Evolutionary conservation across 2,113 vertebrate genomes (phyloP).

Genomic region (Mungos mungo): DNA sequence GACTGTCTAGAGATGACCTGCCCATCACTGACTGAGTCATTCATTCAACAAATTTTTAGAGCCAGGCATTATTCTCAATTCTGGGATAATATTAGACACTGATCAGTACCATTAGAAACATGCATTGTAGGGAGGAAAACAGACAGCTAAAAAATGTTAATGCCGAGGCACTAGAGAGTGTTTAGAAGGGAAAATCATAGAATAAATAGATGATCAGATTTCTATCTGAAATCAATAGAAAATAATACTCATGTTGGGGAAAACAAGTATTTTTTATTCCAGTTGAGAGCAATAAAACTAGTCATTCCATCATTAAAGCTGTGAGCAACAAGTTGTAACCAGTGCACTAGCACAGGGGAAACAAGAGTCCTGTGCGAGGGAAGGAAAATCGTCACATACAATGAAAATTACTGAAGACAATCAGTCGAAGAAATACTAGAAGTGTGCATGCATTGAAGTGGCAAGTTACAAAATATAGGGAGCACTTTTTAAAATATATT

Average conservation of each 20-base stretch:
- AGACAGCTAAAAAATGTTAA: not conserved
- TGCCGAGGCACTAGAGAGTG: not conserved
- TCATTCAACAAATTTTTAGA: not conserved
- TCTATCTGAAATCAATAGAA: constrained; percentile 3
- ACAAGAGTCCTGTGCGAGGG: not conserved
- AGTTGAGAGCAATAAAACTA: not conserved
- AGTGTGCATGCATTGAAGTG: not conserved
- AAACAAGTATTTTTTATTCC: not conserved
- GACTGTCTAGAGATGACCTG: not conserved
- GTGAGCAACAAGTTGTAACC: not conserved
- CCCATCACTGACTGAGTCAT: not conserved
- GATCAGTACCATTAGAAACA: not conserved
- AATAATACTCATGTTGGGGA: not conserved
- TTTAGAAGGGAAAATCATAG: not conserved
- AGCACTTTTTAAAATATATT: not conserved
- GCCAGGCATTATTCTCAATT: not conserved
- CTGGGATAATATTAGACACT: not conserved
- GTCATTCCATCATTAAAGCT: not conserved
- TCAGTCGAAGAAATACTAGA: constrained; percentile 26
- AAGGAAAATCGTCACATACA: not conserved
- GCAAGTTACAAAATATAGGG: not conserved
- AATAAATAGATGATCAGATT: not conserved
- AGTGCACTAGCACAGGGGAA: not conserved
- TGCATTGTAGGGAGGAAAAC: not conserved
- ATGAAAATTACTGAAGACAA: not conserved